phyloP scores from a whole-genome alignment of 2,797 vertebrate genomes.

The Tachyglossus aculeatus region DNA sequence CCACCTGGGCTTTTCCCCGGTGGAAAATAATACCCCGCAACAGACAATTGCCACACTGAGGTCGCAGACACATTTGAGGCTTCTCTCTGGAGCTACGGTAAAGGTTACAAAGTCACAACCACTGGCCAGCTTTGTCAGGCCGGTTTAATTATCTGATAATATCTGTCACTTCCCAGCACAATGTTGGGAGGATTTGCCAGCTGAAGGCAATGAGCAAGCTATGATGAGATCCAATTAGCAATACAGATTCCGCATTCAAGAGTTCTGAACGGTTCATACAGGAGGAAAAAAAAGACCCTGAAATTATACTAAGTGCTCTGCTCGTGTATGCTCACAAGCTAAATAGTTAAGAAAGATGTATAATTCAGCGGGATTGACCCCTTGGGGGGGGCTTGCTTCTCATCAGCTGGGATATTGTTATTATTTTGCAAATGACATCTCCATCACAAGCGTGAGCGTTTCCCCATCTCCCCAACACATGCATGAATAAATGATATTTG shows the following conservation, averaged over 20 bases:
- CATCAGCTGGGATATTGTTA: constrained; percentile 45
- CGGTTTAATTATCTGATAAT: constrained; percentile 32
- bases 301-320: constrained; percentile 53
- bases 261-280: constrained; percentile 25
- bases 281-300: constrained; percentile 16
- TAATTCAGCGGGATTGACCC: constrained; percentile 49
- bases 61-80: no score
- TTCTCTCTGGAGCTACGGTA: neutral
- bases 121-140: neutral
- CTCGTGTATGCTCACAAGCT: constrained; percentile 34
- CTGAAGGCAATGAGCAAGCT: constrained; percentile 51
- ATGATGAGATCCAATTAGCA: constrained; percentile 68
- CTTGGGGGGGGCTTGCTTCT: constrained; percentile 32
- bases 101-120: constrained; percentile 4
- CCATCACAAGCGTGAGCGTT: constrained; percentile 23
- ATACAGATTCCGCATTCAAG: constrained; percentile 17
- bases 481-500: constrained; percentile 51
- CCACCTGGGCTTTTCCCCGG: no score
- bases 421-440: constrained; percentile 68
- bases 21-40: no score
- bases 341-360: constrained; percentile 47
- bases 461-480: constrained; percentile 3
- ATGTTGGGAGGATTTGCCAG: constrained; percentile 8
- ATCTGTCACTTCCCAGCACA: neutral
- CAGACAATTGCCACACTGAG: no score